Percentiles rank a stretch among this genome's conserved stretches.
phyloP scores from a whole-genome alignment of 2,797 vertebrate genomes.

The Acrocephalus scirpaceus region DNA sequence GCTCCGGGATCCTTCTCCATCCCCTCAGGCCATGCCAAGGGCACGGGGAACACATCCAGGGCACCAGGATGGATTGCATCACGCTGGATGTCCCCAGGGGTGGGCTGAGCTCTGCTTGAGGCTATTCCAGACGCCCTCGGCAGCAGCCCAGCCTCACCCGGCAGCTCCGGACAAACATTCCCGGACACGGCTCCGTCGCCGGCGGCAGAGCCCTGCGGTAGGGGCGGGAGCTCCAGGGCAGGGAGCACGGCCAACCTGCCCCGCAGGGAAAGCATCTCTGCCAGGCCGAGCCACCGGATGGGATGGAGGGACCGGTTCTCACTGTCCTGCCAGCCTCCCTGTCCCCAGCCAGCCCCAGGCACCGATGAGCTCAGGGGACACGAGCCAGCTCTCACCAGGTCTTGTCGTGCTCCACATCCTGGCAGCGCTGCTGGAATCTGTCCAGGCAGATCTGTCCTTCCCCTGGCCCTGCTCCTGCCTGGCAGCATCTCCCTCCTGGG shows the following conservation, averaged over 20 bases:
- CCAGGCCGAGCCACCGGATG: neutral
- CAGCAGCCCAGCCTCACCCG: neutral
- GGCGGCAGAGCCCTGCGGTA: neutral
- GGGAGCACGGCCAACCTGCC: neutral
- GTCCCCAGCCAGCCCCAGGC: neutral
- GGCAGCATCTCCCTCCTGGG: neutral
- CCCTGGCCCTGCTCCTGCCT: neutral
- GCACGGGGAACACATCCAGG: neutral
- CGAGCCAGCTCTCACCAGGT: neutral
- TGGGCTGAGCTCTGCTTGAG: neutral
- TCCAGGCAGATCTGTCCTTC: neutral
- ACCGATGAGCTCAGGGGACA: neutral
- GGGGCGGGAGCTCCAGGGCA: neutral
- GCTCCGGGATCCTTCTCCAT: neutral
- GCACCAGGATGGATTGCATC: neutral
- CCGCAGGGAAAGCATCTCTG: neutral
- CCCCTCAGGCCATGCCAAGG: neutral
- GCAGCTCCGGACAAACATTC: neutral
- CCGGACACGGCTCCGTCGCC: rapidly evolving
- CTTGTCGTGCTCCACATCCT: neutral
- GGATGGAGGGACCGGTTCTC: neutral
- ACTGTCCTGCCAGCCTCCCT: neutral
- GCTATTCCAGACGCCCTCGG: neutral
- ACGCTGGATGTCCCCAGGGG: neutral
- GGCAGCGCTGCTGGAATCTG: neutral